Base-by-base conservation (phyloP, 2,797 vertebrate genomes). In the Takifugu rubripes region DNA sequence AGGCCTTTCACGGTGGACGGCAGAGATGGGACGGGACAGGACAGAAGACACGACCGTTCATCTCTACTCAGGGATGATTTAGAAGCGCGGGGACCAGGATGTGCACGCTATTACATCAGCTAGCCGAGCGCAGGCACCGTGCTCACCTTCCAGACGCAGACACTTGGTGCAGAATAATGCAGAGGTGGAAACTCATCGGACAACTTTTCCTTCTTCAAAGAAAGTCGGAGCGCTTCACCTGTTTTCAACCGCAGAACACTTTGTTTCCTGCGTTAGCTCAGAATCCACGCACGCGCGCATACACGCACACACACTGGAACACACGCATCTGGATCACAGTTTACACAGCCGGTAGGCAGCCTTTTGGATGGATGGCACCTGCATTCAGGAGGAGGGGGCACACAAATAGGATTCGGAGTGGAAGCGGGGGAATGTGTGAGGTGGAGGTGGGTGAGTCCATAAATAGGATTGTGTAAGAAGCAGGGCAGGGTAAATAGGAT, bases 391-490 rank as follows among this genome's bases (percentile, higher is more conserved):
- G 83, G 75, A 78, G 83, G 85, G 77, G 84, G 77, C 79, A 84
- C 80, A 87, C 78, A 87, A 88, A 88, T 85, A 81, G 85, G 79
- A 88, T 88, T 40, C 56, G 78, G 75, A 81, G 82, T 77, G 66
- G 75, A 70, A 56, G 40, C 8, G 52, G 21, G 6, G 6, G 33
- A 48, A 54, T 70, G 66, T 56, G 60, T 25, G 33, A 36, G 51
- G 55, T 62, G 79, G 68, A 17, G 45, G 45, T 16, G 75, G 75
- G 71, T 68, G 72, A 78, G 73, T 82, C 78, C 84, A 85, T 84
- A 87, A 85, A 86, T 88, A 87, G 83, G 86, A 87, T 86, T 87
- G 84, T 85, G 83, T 84, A 83, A 82, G 82, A 84, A 87, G 78
- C 84, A 85, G 84, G 76, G 78, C 48, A 12, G 73, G 68, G 79